Evolutionary conservation across 2,888 invertebrate genomes (phyloP), one percentile per base, ranked within the genome.

Genomic region (Apamea epomidion): DNA sequence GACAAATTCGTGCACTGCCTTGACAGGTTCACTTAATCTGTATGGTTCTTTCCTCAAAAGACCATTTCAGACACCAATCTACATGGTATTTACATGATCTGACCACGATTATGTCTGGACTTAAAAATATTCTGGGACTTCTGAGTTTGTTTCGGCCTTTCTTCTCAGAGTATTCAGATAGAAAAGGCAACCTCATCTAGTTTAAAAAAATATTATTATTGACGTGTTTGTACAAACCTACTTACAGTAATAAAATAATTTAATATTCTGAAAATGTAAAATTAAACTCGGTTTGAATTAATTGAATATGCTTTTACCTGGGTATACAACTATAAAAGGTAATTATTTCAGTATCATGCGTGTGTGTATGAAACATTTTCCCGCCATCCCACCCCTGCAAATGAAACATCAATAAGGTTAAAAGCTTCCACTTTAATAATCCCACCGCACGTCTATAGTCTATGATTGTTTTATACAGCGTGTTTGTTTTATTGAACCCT

Each of bases 381-480:
- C 77, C 25, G 45, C 45, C 60, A 80, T 68, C 58, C 58, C 37
- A 68, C 8, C 51, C 29, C 64, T 64, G 65, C 60, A 77, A 85
- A 82, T 81, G 62, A 72, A 81, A 93, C 91, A 91, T 91, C 91
- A 92, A 92, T 92, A 91, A 92, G 88, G 90, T 91, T 91, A 84
- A 94, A 93, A 94, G 93, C 92, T 89, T 90, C 90, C 82, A 87
- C 85, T 83, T 88, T 84, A 88, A 91, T 89, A 90, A 81, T 82
- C 76, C 79, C 14, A 86, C 81, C 80, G 69, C 80, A 78, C 45
- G 29, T 77, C 32, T 74, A n/a, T n/a, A 54, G 32, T 81, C 16
- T 74, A 78, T 78, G 76, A 75, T 84, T 83, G 70, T 71, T 80
- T 69, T 72, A 37, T 48, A 70, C 10, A 37, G 48, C 21, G 68